Base-by-base conservation (phyloP, 2,888 invertebrate genomes). In the Cheiracanthium punctorium region DNA sequence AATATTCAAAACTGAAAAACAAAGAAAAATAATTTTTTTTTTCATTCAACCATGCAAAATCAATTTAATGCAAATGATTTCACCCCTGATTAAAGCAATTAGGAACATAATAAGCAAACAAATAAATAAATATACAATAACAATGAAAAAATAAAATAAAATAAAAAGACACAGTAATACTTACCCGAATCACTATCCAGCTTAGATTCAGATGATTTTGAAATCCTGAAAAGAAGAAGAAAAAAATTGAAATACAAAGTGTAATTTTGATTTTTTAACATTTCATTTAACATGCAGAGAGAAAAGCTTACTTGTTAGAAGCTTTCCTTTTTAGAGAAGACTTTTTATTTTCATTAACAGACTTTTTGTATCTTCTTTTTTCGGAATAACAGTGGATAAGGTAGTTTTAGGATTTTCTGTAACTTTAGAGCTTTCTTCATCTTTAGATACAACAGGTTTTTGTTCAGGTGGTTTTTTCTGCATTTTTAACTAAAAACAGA, bases 111-210 rank as follows among this genome's bases (percentile, higher is more conserved):
- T 24, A 24, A 58, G 4, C 10, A 10, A 37, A 37, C 37, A 37
- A 5, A 33, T 33, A 69, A 7, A 20, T 1, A 2, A 30, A 0
- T 32, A 5, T n/a, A 30, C 0, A 67, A 30, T 30, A n/a, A 29
- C n/a, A 24, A 24, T 64, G 12, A 37, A 37, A 37, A 10, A 37
- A 37, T 37, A 37, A 10, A 37, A 10, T 7, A 37, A 7, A 37
- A 37, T 7, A 7, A 2, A 48, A 48, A 10, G 14, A 48, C 1
- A 48, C 2, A 48, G 2, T n/a, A n/a, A 10, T 29, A 28, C 14
- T 65, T 84, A 84, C 82, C 82, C n/a, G 82, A 73, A 24, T 77
- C 77, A 73, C 32, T 73, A 30, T 76, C 67, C n/a, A 24, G 76
- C 10, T 41, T 41, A 28, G 28, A 77, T 30, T 84, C 77, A 8